phyloP scores from a whole-genome alignment of 1,140 invertebrate species.

The Hypothenemus hampei region DNA sequence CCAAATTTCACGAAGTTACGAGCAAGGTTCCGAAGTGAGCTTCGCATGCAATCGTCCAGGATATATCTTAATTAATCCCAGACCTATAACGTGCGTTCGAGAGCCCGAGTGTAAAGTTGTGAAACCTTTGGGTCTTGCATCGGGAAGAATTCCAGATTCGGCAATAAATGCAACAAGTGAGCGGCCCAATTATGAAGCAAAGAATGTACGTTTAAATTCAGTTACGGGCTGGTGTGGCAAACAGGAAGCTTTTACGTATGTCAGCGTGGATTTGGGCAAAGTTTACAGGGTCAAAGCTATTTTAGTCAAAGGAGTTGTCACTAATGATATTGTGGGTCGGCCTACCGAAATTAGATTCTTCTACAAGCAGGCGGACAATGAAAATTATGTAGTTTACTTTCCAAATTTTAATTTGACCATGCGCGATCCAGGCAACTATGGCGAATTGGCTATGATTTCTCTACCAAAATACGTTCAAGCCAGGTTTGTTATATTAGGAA shows the following conservation, averaged over 20 bases:
- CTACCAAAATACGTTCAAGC: conserved; percentile 90
- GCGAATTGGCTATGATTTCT: conserved; percentile 92
- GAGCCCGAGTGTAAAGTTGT: conserved; percentile 93
- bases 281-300: conserved; percentile 88
- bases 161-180: conserved; percentile 96
- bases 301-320: conserved; percentile 89
- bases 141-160: conserved; percentile 80
- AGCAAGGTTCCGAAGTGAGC: conserved; percentile 85
- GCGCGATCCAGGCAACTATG: conserved; percentile 89
- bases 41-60: conserved; percentile 88
- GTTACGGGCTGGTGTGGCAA: conserved; percentile 94
- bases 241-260: conserved; percentile 91
- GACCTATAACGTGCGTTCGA: conserved; percentile 84
- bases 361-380: conserved; percentile 88
- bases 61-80: conserved; percentile 86
- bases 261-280: conserved; percentile 88
- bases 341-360: conserved; percentile 95
- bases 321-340: conserved; percentile 89
- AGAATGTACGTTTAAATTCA: conserved; percentile 84
- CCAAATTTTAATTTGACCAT: conserved; percentile 93
- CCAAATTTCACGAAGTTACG: conserved; percentile 86
- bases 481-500: conserved; percentile 86
- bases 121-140: conserved; percentile 84
- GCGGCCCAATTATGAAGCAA: conserved; percentile 85
- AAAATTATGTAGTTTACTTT: conserved; percentile 95